Percentiles rank a stretch among this genome's conserved stretches.
These are phyloP conservation scores for Paratrypauchen microcephalus DNA, from an alignment of 2,797 vertebrate species.

Conservation along the genomic window DNA sequence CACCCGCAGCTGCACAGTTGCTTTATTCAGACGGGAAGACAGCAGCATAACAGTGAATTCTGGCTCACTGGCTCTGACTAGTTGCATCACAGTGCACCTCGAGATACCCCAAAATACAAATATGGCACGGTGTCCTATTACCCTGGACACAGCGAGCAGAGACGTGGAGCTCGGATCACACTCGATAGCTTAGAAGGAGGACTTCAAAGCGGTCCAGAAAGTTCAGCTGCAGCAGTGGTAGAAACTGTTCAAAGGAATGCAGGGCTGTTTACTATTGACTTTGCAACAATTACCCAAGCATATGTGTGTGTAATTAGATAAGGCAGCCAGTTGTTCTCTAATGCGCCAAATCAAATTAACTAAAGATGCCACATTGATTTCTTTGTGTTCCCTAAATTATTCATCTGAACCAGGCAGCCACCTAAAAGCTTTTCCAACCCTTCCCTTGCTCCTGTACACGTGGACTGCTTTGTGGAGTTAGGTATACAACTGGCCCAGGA, in stretches of 20 bases:
- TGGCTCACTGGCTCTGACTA: conserved; percentile 38
- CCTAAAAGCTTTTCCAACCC: conserved; percentile 57
- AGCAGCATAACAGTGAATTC: conserved; percentile 21
- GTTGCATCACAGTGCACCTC: conserved; percentile 31
- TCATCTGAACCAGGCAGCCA: conserved; percentile 70
- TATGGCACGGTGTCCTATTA: conserved; percentile 35
- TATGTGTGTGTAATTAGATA: conserved; percentile 78
- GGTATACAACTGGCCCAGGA: conserved; percentile 17
- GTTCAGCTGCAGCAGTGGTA: conserved; percentile 44
- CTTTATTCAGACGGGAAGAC: conserved; percentile 23
- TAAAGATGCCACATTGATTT: conserved; percentile 81
- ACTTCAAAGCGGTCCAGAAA: conserved; percentile 57
- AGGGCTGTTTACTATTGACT: conserved; percentile 72
- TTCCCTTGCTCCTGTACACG: conserved; percentile 35
- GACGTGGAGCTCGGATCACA: conserved; percentile 29
- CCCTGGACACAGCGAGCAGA: conserved; percentile 24
- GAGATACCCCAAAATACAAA: conserved; percentile 28
- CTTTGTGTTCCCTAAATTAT: conserved; percentile 78
- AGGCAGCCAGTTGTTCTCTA: conserved; percentile 77
- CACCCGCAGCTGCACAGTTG: conserved; percentile 14
- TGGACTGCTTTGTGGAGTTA: conserved; percentile 48
- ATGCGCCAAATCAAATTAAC: conserved; percentile 80
- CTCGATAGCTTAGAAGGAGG: conserved; percentile 34
- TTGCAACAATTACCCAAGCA: conserved; percentile 74
- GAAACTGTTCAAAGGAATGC: conserved; percentile 65